phyloP scores from a whole-genome alignment of 2,113 vertebrate genomes.

The Spermophilus dauricus region DNA sequence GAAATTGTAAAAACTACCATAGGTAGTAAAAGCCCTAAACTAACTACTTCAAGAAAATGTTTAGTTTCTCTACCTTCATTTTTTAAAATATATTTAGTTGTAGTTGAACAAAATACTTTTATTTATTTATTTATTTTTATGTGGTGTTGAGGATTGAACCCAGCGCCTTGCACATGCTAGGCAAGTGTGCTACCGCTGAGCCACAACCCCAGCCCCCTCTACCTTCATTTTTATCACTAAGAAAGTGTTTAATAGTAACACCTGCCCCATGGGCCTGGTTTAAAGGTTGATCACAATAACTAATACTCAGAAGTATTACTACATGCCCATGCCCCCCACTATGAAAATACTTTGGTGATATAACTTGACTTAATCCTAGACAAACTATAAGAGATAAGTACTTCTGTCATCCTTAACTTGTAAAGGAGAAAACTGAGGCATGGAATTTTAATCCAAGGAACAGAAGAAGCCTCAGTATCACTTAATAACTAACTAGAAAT shows the following conservation, averaged over 20 bases:
- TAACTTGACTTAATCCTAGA: not conserved
- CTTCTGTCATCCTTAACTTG: not conserved
- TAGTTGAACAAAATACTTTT: too few species aligned
- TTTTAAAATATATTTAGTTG: not conserved
- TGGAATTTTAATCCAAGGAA: not conserved
- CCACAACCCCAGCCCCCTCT: not conserved
- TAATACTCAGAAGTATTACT: not conserved
- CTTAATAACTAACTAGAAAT: slow-evolving; percentile 20
- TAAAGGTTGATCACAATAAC: not conserved
- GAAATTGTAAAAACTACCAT: not conserved
- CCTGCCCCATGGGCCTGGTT: not conserved
- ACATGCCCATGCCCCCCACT: not conserved
- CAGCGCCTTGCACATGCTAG: too few species aligned
- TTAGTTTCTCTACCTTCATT: not conserved
- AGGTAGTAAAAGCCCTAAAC: not conserved
- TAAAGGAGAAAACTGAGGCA: not conserved
- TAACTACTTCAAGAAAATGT: not conserved
- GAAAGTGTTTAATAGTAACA: not conserved
- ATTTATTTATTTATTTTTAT: too few species aligned
- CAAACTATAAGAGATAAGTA: not conserved
- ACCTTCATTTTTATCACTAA: not conserved
- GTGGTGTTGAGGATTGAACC: too few species aligned
- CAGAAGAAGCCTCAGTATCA: not conserved
- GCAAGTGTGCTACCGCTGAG: too few species aligned
- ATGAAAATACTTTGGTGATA: not conserved